These are phyloP conservation scores for Aurelia sp. DNA, from an alignment of 30 jellyfish, hydroid and myxozoan species.

Conservation along the genomic window DNA sequence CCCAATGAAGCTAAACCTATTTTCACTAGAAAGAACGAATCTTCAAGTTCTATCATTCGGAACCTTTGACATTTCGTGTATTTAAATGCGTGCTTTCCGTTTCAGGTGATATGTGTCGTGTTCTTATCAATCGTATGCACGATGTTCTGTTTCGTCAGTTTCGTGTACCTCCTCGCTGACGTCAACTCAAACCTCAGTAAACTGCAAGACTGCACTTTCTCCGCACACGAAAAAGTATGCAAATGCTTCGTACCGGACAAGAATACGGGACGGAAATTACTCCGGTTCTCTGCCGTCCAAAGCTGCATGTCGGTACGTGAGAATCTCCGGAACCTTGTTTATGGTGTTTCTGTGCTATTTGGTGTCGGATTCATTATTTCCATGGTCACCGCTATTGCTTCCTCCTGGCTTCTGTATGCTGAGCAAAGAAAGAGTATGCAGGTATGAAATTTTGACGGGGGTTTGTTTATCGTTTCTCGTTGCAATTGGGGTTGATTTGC, in stretches of 20 bases:
- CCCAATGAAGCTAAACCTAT: no score
- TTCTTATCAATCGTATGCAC: conserved; percentile 84
- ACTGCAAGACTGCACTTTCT: conserved; percentile 88
- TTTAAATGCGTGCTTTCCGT: background rate
- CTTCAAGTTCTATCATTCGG: no score
- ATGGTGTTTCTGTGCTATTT: conserved; percentile 87
- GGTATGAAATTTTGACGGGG: conserved; percentile 28
- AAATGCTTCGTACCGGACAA: conserved; percentile 77
- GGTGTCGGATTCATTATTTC: conserved; percentile 92
- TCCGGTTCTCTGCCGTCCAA: conserved; percentile 80
- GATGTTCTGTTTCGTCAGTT: conserved; percentile 89
- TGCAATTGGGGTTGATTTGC: no score
- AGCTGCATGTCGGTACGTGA: conserved; percentile 85
- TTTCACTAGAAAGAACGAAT: no score
- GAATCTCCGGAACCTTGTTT: conserved; percentile 77
- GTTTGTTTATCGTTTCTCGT: background rate
- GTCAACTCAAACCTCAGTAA: conserved; percentile 70
- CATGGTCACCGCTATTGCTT: conserved; percentile 72
- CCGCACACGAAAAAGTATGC: conserved; percentile 75
- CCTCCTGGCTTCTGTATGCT: conserved; percentile 79
- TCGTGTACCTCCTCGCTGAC: conserved; percentile 83
- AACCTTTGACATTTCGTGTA: no score
- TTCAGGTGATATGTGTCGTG: conserved; percentile 83
- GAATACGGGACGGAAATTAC: conserved; percentile 55
- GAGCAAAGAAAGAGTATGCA: conserved; percentile 47